A percentile compares a stretch with the other conserved stretches of the same genome.
phyloP scores from a whole-genome alignment of 2,113 vertebrate species.

The Macroglossus sobrinus region DNA sequence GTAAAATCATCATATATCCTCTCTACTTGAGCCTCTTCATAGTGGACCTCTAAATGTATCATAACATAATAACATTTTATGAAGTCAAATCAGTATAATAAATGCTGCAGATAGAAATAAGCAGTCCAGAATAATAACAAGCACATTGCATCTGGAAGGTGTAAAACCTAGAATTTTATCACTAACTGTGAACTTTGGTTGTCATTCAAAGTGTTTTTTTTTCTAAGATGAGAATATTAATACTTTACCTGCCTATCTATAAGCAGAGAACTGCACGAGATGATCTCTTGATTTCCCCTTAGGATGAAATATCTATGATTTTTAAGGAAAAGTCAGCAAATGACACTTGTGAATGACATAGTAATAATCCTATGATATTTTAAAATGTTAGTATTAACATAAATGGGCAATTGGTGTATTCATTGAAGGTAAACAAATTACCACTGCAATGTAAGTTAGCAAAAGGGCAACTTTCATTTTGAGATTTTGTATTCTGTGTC shows the following conservation, averaged over 20 bases:
- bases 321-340: slow-evolving; percentile 57
- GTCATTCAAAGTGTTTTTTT: not conserved
- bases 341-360: slow-evolving; percentile 60
- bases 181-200: not conserved
- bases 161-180: not conserved
- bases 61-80: not conserved
- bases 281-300: slow-evolving; percentile 37
- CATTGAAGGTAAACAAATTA: slow-evolving; percentile 63
- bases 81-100: not conserved
- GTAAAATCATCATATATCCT: not conserved
- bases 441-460: not conserved
- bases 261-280: not conserved
- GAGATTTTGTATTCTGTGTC: slow-evolving; percentile 41
- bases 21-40: not conserved
- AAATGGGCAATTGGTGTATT: slow-evolving; percentile 49
- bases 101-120: not conserved
- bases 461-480: slow-evolving; percentile 61
- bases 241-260: not conserved
- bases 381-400: slow-evolving; percentile 75
- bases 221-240: slow-evolving; percentile 31
- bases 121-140: not conserved
- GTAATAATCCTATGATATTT: slow-evolving; percentile 72
- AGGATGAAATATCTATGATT: slow-evolving; percentile 50
- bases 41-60: not conserved
- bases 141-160: not conserved